Evolutionary conservation across 2,888 invertebrate genomes (phyloP), one percentile per base, ranked within the genome.

Genomic region (Caenorhabditis sp.): DNA sequence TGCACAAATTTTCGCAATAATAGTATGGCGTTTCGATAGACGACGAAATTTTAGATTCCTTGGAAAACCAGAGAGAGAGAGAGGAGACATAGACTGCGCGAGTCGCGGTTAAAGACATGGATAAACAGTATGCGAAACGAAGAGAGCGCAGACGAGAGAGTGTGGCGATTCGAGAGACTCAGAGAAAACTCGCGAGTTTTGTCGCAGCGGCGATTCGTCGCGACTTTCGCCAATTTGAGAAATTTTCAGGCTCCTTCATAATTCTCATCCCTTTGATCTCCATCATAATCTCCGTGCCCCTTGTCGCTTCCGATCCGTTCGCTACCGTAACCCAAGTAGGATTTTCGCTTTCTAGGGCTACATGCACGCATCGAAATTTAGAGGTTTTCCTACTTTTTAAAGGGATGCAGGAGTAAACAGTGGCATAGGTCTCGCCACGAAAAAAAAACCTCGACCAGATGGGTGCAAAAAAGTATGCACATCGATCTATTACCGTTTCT

Each of bases 121-220:
- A 12, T 41, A 77, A 41, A 70, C 14, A 77, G 38, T 22, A 41
- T 47, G 35, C 16, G 59, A 68, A 41, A 35, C 38, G 38, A n/a
- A 28, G 77, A 77, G 69, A 56, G 8, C 24, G 8, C 7, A 8
- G 63, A n/a, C 54, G 69, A 77, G 38, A 63, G 54, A 77, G 41
- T 26, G 19, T 47, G 38, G 69, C 59, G 77, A 63, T 70, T 77
- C 22, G 28, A 31, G 51, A 77, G 26, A 63, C 44, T 6, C 49
- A 70, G 69, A 69, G 31, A 75, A 28, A 56, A 22, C 47, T 61
- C 69, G 69, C 77, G 68, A 68, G 22, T 76, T 68, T 68, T 61
- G 58, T 68, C 76, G 77, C 68, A 28, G 77, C 69, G 69, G 51
- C 77, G 68, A 76, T 68, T 68, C 61, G 69, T 77, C 69, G 77